Conservation (phyloP, 2,797 vertebrate genomes). For the Antennarius maculatus region DNA sequence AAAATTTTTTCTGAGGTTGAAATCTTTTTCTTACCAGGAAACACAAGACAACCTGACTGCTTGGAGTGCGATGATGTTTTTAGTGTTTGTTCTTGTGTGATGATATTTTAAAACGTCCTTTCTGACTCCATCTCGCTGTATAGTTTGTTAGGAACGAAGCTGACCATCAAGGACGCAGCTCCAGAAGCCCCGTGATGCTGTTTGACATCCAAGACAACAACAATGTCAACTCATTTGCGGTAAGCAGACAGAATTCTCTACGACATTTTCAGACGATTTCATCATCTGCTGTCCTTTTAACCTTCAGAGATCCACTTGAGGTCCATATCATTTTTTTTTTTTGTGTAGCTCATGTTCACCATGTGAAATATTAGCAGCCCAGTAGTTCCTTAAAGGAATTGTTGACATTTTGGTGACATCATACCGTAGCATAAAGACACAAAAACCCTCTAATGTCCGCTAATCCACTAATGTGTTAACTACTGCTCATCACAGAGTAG, state of each 20-base stretch:
- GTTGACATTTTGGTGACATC: constrained; percentile 11
- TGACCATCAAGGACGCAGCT: constrained; percentile 78
- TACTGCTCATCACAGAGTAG: too few relatives aligned
- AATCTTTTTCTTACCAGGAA: constrained; percentile 22
- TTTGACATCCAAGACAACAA: constrained; percentile 85
- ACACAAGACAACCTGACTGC: constrained; percentile 6
- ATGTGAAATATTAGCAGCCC: constrained; percentile 3
- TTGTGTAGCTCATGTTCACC: not conserved
- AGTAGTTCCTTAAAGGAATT: constrained; percentile 4
- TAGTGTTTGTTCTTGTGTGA: not conserved
- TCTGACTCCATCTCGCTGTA: constrained; percentile 36
- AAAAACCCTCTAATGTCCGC: too few relatives aligned
- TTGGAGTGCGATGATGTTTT: constrained; percentile 1
- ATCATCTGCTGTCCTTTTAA: constrained; percentile 31
- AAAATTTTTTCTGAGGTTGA: constrained; percentile 28
- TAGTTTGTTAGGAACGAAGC: constrained; percentile 80
- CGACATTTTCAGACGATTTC: not conserved
- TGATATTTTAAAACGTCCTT: constrained; percentile 2
- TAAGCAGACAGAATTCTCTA: constrained; percentile 62
- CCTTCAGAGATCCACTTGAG: constrained; percentile 18
- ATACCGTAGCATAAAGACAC: not conserved
- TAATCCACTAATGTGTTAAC: too few relatives aligned
- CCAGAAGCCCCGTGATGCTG: constrained; percentile 83
- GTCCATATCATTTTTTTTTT: constrained; percentile 39
- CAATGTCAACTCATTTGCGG: constrained; percentile 85